Evolutionary conservation across 35 echinoderm and acorn worm genomes (phyloP), one percentile per base, ranked within the genome.

Genomic region (Apostichopus californicus): DNA sequence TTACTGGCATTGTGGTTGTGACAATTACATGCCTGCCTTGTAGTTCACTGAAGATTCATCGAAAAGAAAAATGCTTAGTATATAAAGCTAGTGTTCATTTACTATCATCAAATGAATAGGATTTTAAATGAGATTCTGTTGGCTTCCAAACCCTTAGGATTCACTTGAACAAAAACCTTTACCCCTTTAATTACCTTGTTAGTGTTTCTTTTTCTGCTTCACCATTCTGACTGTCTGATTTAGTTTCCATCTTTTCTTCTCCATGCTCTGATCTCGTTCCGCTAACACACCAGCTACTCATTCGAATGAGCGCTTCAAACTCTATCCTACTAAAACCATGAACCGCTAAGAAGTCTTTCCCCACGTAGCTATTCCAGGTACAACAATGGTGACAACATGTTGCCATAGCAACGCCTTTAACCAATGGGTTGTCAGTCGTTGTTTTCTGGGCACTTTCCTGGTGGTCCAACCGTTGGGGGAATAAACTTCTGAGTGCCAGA

Each of bases 311-410:
- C 1, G 92, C 79, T 23, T 57, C 92, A 86, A 98, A 98, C 3
- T 98, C 96, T 80, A 20, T 91, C 53, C 73, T 25, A 53, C 58
- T 80, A n/a, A 98, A 86, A 55, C 92, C 89, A 3, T 93, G 79
- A 13, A 12, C 66, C 9, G 20, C 54, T 23, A 95, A 86, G 54
- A 93, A 98, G 9, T 93, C 66, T 83, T 91, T 98, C 1, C 96
- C 96, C 10, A 95, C 90, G 71, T 98, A 95, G 26, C 87, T 93
- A 7, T 68, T 84, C 93, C 93, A 95, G 15, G 73, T 91, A 78
- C 96, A 98, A 10, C 92, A 68, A 79, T 98, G 96, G 78, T 98
- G 96, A 22, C 96, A 98, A 78, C 96, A 98, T 63, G 92, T 78
- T 79, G 94, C 87, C 87, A 95, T 93, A 72, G 90, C 81, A 21